Evolutionary conservation across 2,113 vertebrate genomes (phyloP).

Genomic region (Porphyrio hochstetteri): DNA sequence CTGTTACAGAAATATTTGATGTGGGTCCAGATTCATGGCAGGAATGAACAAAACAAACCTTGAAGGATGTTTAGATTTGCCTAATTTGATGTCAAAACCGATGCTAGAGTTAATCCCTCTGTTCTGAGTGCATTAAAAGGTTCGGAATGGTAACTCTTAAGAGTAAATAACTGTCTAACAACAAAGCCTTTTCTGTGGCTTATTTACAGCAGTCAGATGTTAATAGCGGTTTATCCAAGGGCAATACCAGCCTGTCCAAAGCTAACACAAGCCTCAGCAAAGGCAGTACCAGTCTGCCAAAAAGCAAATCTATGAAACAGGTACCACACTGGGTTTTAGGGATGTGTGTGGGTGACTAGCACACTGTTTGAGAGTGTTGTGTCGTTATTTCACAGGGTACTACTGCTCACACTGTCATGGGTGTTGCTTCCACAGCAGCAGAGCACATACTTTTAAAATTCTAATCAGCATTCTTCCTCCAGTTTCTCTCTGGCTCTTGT

Average conservation of each 20-base stretch:
- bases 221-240: constrained; percentile 73
- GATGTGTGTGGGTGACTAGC: constrained; percentile 12
- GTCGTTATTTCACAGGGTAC: constrained; percentile 7
- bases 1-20: neutral
- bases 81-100: neutral
- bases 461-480: constrained; percentile 8
- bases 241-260: constrained; percentile 61
- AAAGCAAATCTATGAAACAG: constrained; percentile 78
- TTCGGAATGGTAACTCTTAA: neutral
- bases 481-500: constrained; percentile 33
- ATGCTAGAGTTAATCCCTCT: neutral
- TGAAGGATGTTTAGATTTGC: neutral
- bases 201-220: constrained; percentile 74
- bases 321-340: constrained; percentile 49
- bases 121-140: neutral
- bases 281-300: constrained; percentile 71
- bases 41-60: neutral
- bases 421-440: constrained; percentile 45
- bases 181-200: constrained; percentile 64
- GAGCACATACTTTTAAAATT: constrained; percentile 27
- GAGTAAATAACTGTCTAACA: neutral
- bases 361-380: constrained; percentile 1
- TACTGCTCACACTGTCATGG: neutral
- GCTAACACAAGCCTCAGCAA: constrained; percentile 74
- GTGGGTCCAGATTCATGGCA: neutral